Percentiles rank a stretch among this genome's conserved stretches.
Evolutionary conservation across 1,140 invertebrate species (phyloP).

Genomic region (Tribolium madens): DNA sequence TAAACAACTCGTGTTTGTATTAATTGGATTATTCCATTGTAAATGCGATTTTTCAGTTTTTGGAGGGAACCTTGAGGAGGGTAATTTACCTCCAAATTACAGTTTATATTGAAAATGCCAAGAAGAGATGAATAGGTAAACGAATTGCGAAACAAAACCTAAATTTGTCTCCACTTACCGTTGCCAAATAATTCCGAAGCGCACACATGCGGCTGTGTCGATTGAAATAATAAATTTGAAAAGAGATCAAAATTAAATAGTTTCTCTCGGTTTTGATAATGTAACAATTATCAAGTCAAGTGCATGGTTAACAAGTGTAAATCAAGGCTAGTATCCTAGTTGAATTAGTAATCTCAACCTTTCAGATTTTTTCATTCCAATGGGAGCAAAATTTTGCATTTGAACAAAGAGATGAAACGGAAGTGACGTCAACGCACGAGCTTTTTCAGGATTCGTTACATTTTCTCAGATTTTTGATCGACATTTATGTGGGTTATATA

Average conservation of each 20-base stretch:
- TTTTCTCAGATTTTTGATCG: not conserved
- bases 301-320: not conserved
- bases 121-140: not conserved
- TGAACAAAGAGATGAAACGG: not conserved
- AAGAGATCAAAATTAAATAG: not conserved
- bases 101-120: not conserved
- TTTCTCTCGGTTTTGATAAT: not conserved
- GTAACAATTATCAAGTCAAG: not conserved
- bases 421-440: conserved; percentile 15
- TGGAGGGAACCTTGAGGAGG: not conserved
- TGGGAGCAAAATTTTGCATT: not conserved
- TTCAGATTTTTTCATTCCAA: not conserved
- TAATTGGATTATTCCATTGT: too few species aligned
- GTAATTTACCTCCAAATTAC: not conserved
- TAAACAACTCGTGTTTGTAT: not conserved
- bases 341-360: conserved; percentile 9
- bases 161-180: not conserved
- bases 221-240: not conserved
- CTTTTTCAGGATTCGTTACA: not conserved
- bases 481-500: not conserved
- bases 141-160: not conserved
- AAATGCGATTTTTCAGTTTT: too few species aligned
- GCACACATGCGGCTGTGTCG: not conserved
- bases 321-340: conserved; percentile 9
- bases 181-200: not conserved